Percentiles rank a stretch among this genome's conserved stretches.
Evolutionary conservation across 2,888 invertebrate genomes (phyloP).

Genomic region (Ormyrus thymus): DNA sequence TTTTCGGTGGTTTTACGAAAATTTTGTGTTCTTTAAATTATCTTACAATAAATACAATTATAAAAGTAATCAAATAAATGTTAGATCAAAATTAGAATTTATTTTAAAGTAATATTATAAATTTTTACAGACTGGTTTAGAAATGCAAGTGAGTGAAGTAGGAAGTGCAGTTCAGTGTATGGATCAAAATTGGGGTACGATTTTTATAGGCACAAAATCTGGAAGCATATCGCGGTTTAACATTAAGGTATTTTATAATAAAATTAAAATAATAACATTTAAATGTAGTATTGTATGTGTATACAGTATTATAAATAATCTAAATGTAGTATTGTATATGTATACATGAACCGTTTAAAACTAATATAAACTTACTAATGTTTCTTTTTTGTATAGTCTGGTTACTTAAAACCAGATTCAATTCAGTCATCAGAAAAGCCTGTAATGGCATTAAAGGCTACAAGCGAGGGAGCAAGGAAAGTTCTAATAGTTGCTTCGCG

Average conservation of each 20-base stretch:
- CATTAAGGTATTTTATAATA: constrained; percentile 77
- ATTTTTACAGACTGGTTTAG: constrained; percentile 77
- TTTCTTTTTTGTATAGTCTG: constrained; percentile 60
- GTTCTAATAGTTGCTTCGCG: constrained; percentile 83
- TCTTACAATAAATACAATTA: too few relatives aligned
- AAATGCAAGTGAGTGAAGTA: constrained; percentile 77
- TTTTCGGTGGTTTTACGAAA: too few relatives aligned
- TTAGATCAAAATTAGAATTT: neutral
- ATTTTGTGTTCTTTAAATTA: too few relatives aligned
- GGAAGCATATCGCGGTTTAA: constrained; percentile 84
- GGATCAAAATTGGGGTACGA: constrained; percentile 83
- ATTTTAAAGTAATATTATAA: constrained; percentile 10
- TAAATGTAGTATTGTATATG: too few relatives aligned
- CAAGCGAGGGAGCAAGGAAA: constrained; percentile 84
- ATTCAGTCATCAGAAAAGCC: constrained; percentile 80
- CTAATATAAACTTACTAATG: neutral
- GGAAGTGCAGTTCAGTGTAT: constrained; percentile 84
- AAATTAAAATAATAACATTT: constrained; percentile 14
- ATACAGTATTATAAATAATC: neutral
- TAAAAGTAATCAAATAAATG: too few relatives aligned
- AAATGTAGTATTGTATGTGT: constrained; percentile 10
- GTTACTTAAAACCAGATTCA: constrained; percentile 65
- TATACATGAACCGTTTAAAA: too few relatives aligned
- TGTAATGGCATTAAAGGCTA: constrained; percentile 82
- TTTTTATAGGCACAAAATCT: constrained; percentile 84